Percentiles rank a stretch among this genome's conserved stretches.
Evolutionary conservation across 2,888 invertebrate species (phyloP).

Genomic region (Thera britannica): DNA sequence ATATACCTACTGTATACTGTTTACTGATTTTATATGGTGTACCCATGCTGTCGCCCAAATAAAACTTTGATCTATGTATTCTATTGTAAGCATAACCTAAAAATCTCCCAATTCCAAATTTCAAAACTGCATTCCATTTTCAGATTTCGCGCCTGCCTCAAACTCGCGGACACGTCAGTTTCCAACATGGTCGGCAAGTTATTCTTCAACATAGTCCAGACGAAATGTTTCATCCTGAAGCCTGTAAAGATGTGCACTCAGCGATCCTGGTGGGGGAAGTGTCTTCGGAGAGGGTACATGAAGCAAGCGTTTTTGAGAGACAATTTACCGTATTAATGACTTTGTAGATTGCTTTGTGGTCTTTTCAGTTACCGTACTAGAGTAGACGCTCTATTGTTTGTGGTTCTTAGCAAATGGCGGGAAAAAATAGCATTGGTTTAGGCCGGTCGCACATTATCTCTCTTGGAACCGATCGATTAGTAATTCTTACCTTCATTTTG

Average conservation of each 20-base stretch:
- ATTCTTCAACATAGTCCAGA: constrained; percentile 98
- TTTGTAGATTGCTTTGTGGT: background rate
- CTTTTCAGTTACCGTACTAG: background rate
- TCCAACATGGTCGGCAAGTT: constrained; percentile 96
- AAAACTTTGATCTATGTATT: too few species aligned
- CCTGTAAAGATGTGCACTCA: constrained; percentile 90
- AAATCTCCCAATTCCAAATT: background rate
- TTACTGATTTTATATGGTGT: too few species aligned
- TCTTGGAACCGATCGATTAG: too few species aligned
- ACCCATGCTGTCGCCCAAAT: too few species aligned
- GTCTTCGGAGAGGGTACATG: constrained; percentile 86
- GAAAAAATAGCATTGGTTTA: background rate
- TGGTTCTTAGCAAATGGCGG: background rate
- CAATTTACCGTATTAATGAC: constrained; percentile 87
- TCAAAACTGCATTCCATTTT: constrained; percentile 13
- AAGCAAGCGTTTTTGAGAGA: constrained; percentile 90
- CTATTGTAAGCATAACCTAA: background rate
- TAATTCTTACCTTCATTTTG: too few species aligned
- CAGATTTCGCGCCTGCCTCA: constrained; percentile 97
- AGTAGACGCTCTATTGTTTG: background rate
- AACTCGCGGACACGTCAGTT: constrained; percentile 93
- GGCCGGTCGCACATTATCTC: background rate
- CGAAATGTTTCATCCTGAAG: constrained; percentile 95
- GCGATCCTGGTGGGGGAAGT: constrained; percentile 93
- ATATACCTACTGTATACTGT: too few species aligned